phyloP scores from a whole-genome alignment of 64 coral and sea anemone genomes.

The Stichodactyla helianthus region DNA sequence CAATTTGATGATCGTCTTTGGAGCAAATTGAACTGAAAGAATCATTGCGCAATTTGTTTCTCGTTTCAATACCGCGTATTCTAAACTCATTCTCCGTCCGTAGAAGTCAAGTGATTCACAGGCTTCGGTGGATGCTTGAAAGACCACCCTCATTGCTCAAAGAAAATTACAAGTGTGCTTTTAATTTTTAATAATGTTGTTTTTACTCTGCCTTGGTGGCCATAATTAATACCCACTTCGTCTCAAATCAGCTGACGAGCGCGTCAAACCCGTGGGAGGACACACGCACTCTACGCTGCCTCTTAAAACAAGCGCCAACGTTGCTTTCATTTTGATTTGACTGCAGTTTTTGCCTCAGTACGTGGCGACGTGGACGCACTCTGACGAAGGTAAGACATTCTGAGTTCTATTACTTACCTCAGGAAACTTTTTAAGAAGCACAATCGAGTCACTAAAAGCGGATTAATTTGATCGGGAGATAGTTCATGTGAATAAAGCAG shows the following conservation, averaged over 20 bases:
- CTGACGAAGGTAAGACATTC: neutral
- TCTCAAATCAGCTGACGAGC: neutral
- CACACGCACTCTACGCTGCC: neutral
- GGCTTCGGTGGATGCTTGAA: too few species aligned
- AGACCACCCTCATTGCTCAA: too few species aligned
- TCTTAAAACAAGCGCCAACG: neutral
- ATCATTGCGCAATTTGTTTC: too few species aligned
- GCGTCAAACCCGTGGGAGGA: conserved; percentile 9
- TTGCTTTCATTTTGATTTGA: neutral
- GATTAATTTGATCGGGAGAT: too few species aligned
- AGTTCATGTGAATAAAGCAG: too few species aligned
- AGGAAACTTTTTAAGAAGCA: neutral
- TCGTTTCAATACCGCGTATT: too few species aligned
- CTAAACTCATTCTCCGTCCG: too few species aligned
- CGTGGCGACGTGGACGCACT: neutral
- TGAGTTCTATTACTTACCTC: neutral
- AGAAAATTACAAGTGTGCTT: too few species aligned
- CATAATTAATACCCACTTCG: conserved; percentile 7
- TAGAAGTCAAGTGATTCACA: too few species aligned
- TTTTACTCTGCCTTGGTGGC: neutral
- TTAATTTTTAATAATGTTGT: neutral
- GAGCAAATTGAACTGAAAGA: too few species aligned
- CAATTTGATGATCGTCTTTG: too few species aligned
- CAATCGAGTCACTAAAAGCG: neutral
- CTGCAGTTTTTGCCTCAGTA: neutral